A percentile compares a stretch with the other conserved stretches of the same genome.
These are phyloP conservation scores for Melanostoma scalare DNA, from an alignment of 2,888 invertebrate genomes.

Conservation along the genomic window DNA sequence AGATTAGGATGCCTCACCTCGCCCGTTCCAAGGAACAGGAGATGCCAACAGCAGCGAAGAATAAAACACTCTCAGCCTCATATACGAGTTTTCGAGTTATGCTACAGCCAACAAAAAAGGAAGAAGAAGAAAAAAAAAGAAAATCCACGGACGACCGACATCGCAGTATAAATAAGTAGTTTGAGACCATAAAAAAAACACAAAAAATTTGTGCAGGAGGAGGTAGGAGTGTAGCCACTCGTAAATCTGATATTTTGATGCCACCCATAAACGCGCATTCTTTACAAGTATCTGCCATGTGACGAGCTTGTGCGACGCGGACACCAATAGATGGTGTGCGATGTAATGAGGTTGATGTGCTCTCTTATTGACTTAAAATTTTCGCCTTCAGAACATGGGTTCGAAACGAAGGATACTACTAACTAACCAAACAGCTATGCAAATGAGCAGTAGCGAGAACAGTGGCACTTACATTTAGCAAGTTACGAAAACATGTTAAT, in stretches of 20 bases:
- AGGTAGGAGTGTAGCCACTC: slow-evolving; percentile 17
- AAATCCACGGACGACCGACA: slow-evolving; percentile 5
- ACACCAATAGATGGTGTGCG: slow-evolving; percentile 51
- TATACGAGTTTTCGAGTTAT: slow-evolving; percentile 9
- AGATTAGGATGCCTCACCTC: slow-evolving; percentile 82
- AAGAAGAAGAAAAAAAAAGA: slow-evolving; percentile 8
- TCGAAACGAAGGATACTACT: slow-evolving; percentile 34
- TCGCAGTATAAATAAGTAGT: slow-evolving; percentile 24
- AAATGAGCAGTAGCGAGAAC: slow-evolving; percentile 61
- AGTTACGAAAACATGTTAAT: slow-evolving; percentile 69
- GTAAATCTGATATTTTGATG: slow-evolving; percentile 67
- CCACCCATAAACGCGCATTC: slow-evolving; percentile 68
- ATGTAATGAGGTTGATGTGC: slow-evolving; percentile 69
- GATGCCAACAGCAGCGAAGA: slow-evolving; percentile 19
- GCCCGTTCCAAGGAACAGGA: slow-evolving; percentile 28
- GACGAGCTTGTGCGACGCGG: slow-evolving; percentile 49
- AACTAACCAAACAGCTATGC: slow-evolving; percentile 70
- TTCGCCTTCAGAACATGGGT: slow-evolving; percentile 35
- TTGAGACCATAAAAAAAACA: slow-evolving; percentile 25
- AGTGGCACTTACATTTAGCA: slow-evolving; percentile 65
- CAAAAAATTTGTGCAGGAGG: slow-evolving; percentile 14
- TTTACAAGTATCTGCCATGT: slow-evolving; percentile 53
- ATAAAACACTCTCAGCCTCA: slow-evolving; percentile 54
- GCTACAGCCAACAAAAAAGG: background rate
- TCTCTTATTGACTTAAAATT: slow-evolving; percentile 70